phyloP scores from a whole-genome alignment of 2,113 vertebrate genomes.

The Oreochromis tanganicae region DNA sequence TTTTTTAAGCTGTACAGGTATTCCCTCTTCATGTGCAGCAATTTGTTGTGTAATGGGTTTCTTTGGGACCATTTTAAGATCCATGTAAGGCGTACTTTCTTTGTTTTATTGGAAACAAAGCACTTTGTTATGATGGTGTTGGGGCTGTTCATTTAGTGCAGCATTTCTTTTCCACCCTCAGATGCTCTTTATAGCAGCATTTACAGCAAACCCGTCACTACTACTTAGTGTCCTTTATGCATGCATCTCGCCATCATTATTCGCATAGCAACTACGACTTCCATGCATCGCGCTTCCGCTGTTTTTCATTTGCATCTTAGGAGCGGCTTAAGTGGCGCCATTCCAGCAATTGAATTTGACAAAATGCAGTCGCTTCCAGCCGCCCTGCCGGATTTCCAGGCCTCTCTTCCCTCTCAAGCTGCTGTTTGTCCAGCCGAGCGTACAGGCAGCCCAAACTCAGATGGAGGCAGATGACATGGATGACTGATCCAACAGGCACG shows the following conservation, averaged over 20 bases:
- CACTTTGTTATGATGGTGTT: not conserved
- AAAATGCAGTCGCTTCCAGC: constrained; percentile 9
- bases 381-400: not conserved
- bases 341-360: constrained; percentile 33
- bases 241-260: not conserved
- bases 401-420: constrained; percentile 37
- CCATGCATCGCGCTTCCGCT: not conserved
- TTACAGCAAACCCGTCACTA: not conserved
- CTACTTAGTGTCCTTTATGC: not conserved
- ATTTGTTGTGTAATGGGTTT: constrained; percentile 21
- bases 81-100: not conserved
- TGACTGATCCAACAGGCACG: constrained; percentile 24
- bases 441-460: constrained; percentile 31
- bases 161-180: not conserved
- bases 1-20: not conserved
- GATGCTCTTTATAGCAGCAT: not conserved
- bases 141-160: not conserved
- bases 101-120: constrained; percentile 4
- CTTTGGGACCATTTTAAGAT: constrained; percentile 18
- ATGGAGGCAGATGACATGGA: constrained; percentile 40
- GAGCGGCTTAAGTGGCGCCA: not conserved
- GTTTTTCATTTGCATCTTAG: not conserved
- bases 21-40: constrained; percentile 11
- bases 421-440: constrained; percentile 46
- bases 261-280: not conserved